These are phyloP conservation scores for Sphyrna mokarran DNA, from an alignment of 2,113 vertebrate genomes.

Conservation along the genomic window DNA sequence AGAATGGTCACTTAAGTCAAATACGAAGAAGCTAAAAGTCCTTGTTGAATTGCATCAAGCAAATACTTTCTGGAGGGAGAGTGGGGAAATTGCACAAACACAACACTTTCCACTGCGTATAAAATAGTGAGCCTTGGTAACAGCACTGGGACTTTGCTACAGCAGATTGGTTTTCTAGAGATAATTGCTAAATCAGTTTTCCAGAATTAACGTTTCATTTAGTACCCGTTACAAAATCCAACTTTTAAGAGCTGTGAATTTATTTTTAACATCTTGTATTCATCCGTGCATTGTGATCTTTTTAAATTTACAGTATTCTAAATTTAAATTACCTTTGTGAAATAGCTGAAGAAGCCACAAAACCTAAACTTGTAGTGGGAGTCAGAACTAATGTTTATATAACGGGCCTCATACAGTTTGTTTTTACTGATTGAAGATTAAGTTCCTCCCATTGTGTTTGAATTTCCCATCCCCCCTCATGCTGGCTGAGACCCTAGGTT, in stretches of 20 bases:
- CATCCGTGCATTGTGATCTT: background rate
- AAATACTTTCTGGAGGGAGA: background rate
- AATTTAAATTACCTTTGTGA: conserved; percentile 17
- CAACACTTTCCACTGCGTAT: background rate
- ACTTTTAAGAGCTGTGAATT: background rate
- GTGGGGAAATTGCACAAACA: background rate
- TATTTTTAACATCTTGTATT: background rate
- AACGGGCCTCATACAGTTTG: background rate
- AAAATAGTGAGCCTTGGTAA: background rate
- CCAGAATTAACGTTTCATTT: background rate
- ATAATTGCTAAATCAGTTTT: background rate
- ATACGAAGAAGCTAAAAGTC: background rate
- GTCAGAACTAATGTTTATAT: background rate
- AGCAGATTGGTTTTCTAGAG: background rate
- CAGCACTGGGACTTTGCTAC: background rate
- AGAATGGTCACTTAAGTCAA: background rate
- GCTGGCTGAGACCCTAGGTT: background rate
- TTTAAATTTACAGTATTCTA: background rate
- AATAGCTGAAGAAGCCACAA: background rate
- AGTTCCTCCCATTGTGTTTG: conserved; percentile 19
- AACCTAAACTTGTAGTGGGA: background rate
- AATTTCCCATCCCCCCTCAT: background rate
- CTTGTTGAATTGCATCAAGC: background rate
- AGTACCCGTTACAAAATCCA: background rate
- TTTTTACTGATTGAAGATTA: conserved; percentile 23